These are phyloP conservation scores for Aurelia coerulea DNA, from an alignment of 30 jellyfish, hydroid and myxozoan species.

Conservation along the genomic window DNA sequence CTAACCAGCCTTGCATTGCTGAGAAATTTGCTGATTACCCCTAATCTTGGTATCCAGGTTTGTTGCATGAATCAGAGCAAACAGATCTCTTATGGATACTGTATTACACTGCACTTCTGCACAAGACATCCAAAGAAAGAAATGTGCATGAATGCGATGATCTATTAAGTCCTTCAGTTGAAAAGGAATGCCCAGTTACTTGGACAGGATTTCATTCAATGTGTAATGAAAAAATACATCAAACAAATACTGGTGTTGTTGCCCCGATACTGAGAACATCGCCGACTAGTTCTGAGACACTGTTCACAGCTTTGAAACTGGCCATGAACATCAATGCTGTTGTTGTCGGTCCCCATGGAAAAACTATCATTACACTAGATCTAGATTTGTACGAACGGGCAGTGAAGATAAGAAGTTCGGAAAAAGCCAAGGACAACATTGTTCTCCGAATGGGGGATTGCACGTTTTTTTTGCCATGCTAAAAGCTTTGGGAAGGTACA, in stretches of 20 bases:
- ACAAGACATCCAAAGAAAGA: too few relatives aligned
- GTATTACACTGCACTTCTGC: too few relatives aligned
- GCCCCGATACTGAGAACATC: neutral
- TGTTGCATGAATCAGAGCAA: slow-evolving; percentile 28
- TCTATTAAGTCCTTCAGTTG: too few relatives aligned
- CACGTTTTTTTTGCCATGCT: slow-evolving; percentile 35
- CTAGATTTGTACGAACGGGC: slow-evolving; percentile 39
- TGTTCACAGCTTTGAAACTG: neutral
- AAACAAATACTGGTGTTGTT: too few relatives aligned
- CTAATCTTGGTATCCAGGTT: slow-evolving; percentile 20
- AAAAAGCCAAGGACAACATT: slow-evolving; percentile 10
- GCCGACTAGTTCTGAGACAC: slow-evolving; percentile 38
- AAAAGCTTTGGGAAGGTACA: slow-evolving; percentile 43
- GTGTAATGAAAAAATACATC: too few relatives aligned
- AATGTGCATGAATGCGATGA: too few relatives aligned
- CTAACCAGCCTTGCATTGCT: neutral
- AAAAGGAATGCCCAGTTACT: too few relatives aligned
- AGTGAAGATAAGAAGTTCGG: slow-evolving; percentile 36
- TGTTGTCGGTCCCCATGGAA: neutral
- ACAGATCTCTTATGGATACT: too few relatives aligned
- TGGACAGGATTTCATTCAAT: too few relatives aligned
- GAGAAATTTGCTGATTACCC: slow-evolving; percentile 28
- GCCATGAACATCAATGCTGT: slow-evolving; percentile 9
- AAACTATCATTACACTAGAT: too few relatives aligned
- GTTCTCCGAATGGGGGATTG: slow-evolving; percentile 47